phyloP scores from a whole-genome alignment of 2,888 invertebrate genomes.

The Sericinus montela region DNA sequence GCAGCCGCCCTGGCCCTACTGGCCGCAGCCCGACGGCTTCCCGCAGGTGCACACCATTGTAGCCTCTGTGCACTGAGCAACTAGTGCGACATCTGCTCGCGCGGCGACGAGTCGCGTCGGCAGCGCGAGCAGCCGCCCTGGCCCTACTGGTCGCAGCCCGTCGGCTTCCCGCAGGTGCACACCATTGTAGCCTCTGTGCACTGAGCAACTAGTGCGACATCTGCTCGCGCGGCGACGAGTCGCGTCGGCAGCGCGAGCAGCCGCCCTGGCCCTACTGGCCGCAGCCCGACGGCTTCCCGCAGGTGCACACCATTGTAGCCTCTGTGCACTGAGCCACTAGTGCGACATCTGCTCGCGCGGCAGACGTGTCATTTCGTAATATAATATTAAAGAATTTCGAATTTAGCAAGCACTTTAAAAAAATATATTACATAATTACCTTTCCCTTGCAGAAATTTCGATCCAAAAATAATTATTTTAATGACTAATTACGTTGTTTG shows the following conservation, averaged over 20 bases:
- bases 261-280: slow-evolving; percentile 44
- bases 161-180: slow-evolving; percentile 44
- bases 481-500: neutral
- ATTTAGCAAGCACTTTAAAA: too few species aligned
- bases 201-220: neutral
- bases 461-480: too few species aligned
- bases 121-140: slow-evolving; percentile 39
- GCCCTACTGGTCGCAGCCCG: slow-evolving; percentile 47
- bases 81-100: neutral
- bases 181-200: neutral
- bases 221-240: neutral
- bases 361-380: too few species aligned
- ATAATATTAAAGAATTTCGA: too few species aligned
- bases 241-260: slow-evolving; percentile 34
- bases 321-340: neutral
- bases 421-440: too few species aligned
- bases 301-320: slow-evolving; percentile 28
- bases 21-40: slow-evolving; percentile 48
- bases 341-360: neutral
- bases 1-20: slow-evolving; percentile 36
- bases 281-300: slow-evolving; percentile 43
- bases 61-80: neutral
- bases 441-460: too few species aligned
- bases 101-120: too few species aligned
- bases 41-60: slow-evolving; percentile 34